Percentiles rank a stretch among this genome's conserved stretches.
Conservation (phyloP, 2,797 vertebrate species). For the Chanos chanos region DNA sequence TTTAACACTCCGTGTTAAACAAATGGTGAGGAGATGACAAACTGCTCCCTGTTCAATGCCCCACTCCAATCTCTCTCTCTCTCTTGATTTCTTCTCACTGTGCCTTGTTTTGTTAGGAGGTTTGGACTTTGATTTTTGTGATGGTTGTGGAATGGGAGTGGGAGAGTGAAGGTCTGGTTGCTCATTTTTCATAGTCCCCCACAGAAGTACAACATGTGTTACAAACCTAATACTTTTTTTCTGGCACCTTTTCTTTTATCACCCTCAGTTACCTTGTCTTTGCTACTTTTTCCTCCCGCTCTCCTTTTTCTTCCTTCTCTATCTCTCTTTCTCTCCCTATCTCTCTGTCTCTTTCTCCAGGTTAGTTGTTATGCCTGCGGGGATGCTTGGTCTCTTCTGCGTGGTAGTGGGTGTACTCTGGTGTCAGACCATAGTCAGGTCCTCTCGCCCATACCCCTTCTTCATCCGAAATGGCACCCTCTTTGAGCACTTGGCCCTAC, state of each 20-base stretch:
- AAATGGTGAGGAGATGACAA: constrained; percentile 65
- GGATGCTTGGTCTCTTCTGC: constrained; percentile 66
- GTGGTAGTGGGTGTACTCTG: constrained; percentile 66
- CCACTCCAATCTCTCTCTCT: not conserved
- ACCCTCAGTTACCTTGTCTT: too few species aligned
- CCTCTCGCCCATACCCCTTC: constrained; percentile 61
- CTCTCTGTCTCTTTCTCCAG: constrained; percentile 57
- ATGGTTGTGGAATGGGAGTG: too few species aligned
- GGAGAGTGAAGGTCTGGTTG: too few species aligned
- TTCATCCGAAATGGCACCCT: constrained; percentile 75
- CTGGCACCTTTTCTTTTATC: too few species aligned
- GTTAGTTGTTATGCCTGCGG: constrained; percentile 82
- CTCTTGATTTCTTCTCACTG: not conserved
- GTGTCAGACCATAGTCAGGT: constrained; percentile 41
- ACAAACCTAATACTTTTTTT: too few species aligned
- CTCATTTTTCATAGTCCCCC: too few species aligned
- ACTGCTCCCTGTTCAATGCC: not conserved
- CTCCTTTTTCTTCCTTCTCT: not conserved
- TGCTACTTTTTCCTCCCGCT: not conserved
- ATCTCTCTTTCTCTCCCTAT: constrained; percentile 20
- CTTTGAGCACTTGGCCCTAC: constrained; percentile 89
- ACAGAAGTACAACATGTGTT: too few species aligned
- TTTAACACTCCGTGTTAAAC: constrained; percentile 62
- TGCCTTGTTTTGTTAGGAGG: not conserved
- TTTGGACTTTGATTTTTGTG: too few species aligned